phyloP scores from a whole-genome alignment of 1,140 invertebrate genomes.

The Drosophila mayri region DNA sequence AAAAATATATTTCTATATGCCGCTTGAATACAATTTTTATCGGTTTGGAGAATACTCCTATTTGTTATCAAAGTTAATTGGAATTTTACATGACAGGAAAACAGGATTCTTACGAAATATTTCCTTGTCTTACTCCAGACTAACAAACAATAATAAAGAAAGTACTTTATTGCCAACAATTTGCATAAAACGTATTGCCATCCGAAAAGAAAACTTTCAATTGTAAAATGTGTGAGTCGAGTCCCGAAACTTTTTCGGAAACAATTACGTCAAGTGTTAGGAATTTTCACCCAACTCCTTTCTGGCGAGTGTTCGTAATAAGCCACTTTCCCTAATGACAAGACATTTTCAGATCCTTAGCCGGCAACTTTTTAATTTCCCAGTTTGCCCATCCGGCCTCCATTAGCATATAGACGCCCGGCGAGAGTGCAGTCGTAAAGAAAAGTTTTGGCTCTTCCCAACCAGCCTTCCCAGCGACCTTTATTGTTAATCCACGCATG shows the following conservation, averaged over 20 bases:
- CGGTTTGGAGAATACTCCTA: neutral
- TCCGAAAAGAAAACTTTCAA: slow-evolving; percentile 31
- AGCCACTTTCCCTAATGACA: slow-evolving; percentile 58
- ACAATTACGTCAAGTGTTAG: slow-evolving; percentile 44
- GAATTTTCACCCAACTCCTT: slow-evolving; percentile 22
- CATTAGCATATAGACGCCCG: slow-evolving; percentile 59
- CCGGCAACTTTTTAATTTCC: slow-evolving; percentile 71
- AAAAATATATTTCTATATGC: slow-evolving; percentile 22
- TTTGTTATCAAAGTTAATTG: slow-evolving; percentile 20
- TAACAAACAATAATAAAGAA: slow-evolving; percentile 13
- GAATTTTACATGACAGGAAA: no score
- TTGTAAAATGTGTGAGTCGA: slow-evolving; percentile 23
- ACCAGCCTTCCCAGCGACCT: neutral
- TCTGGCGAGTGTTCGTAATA: slow-evolving; percentile 26
- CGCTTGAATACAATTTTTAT: slow-evolving; percentile 16
- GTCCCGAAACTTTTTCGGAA: slow-evolving; percentile 35
- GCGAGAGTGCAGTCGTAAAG: slow-evolving; percentile 67
- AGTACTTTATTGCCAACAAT: slow-evolving; percentile 2
- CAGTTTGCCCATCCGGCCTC: slow-evolving; percentile 86
- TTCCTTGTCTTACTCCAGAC: neutral
- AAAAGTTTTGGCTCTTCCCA: slow-evolving; percentile 44
- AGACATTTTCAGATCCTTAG: slow-evolving; percentile 55
- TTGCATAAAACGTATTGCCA: slow-evolving; percentile 16
- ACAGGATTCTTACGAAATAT: neutral
- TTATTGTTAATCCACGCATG: slow-evolving; percentile 73